Evolutionary conservation across 2,113 vertebrate genomes (phyloP), one percentile per base, ranked within the genome.

Genomic region (Polyodon spathula): DNA sequence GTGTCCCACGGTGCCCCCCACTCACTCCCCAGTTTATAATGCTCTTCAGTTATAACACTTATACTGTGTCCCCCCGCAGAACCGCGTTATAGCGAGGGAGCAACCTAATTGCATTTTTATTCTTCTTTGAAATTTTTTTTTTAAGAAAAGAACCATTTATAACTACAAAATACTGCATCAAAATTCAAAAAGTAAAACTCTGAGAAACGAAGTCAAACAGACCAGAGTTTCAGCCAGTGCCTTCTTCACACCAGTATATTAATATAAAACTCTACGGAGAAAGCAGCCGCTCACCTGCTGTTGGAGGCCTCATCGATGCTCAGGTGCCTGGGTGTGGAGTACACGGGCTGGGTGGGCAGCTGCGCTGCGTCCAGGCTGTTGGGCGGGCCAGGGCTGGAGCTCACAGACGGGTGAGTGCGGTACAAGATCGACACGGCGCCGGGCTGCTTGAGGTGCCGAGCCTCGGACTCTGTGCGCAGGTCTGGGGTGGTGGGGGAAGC

Each of bases 401-500:
- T 89, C 53, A 97, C 74, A 27, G 89, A 80, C 70, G 92, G 91
- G 64, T 84, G 85, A 8, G 93, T 90, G 60, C 94, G 88, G 70
- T 96, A 98, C 71, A 95, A 81, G 11, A 92, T 78, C 43, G 86
- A 85, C 62, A 93, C 91, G 16, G 92, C 91, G 67, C 91, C 79
- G 76, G 85, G 87, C 74, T 89, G 89, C 50, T 88, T 87, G 53
- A 84, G 78, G 63, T 82, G 66, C n/a, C 82, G 84, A 9, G 89
- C 68, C 54, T 97, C 92, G 6, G 79, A 77, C 50, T 90, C 86
- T 63, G 89, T 88, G 71, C 95, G 83, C 51, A 92, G 88, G 82
- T 97, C 95, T 1, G 96, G 96, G 40, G 96, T 97, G 56, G 95
- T 97, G 65, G 96, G 96, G 0, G 96, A 99, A 73, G 95, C 90